Conservation (phyloP, 2,888 invertebrate species). For the Saturnia pavonia region DNA sequence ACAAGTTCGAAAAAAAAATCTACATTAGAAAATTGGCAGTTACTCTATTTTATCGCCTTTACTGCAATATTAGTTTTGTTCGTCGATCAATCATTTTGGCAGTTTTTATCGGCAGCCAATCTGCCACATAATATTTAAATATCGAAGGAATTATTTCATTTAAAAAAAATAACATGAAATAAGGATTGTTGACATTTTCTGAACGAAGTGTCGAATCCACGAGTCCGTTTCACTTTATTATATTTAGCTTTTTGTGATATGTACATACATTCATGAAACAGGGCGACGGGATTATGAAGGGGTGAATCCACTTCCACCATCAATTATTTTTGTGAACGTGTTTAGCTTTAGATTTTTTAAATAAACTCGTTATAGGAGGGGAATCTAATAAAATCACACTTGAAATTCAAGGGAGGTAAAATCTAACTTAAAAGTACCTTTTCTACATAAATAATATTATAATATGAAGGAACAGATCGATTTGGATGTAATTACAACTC, state of each 20-base stretch:
- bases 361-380: constrained; percentile 44
- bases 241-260: constrained; percentile 4
- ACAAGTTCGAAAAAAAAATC: constrained; percentile 28
- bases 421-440: background rate
- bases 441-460: constrained; percentile 6
- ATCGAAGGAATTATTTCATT: background rate
- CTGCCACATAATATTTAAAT: background rate
- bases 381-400: constrained; percentile 66
- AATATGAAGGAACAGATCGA: constrained; percentile 1
- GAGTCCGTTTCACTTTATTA: background rate
- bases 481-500: constrained; percentile 43
- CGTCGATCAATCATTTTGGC: constrained; percentile 35
- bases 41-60: constrained; percentile 8
- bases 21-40: constrained; percentile 44
- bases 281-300: constrained; percentile 62
- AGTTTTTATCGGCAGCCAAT: constrained; percentile 22
- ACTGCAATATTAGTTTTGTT: constrained; percentile 22
- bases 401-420: background rate
- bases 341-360: constrained; percentile 32
- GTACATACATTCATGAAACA: constrained; percentile 19
- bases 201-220: background rate
- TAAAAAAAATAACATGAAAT: background rate
- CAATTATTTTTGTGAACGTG: constrained; percentile 73
- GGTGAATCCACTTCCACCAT: constrained; percentile 65
- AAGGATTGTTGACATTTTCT: background rate